phyloP scores from a whole-genome alignment of 2,888 invertebrate species.

The Amphipyra tragopoginis region DNA sequence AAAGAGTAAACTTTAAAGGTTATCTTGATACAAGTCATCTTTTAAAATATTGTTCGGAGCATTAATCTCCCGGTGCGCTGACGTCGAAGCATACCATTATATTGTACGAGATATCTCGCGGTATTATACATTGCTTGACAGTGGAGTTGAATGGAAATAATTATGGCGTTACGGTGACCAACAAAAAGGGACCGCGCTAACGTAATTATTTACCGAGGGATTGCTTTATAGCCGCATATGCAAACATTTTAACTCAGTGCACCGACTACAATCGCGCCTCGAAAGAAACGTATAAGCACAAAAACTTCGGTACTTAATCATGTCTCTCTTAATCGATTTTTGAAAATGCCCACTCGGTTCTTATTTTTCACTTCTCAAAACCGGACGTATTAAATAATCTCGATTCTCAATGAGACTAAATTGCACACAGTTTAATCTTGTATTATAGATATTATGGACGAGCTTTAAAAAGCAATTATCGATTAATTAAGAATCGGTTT shows the following conservation, averaged over 20 bases:
- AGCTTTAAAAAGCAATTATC: constrained; percentile 70
- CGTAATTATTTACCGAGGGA: constrained; percentile 83
- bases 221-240: constrained; percentile 81
- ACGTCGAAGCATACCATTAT: constrained; percentile 48
- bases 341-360: constrained; percentile 72
- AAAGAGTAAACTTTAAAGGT: constrained; percentile 56
- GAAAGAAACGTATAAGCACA: constrained; percentile 65
- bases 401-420: constrained; percentile 78
- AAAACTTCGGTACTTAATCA: constrained; percentile 81
- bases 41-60: constrained; percentile 47
- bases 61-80: constrained; percentile 56
- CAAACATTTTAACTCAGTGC: constrained; percentile 81
- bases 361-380: constrained; percentile 79
- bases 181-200: constrained; percentile 77
- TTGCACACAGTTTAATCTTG: constrained; percentile 74
- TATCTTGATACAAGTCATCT: constrained; percentile 47
- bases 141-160: constrained; percentile 73
- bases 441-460: constrained; percentile 55
- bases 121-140: constrained; percentile 69
- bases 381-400: constrained; percentile 77
- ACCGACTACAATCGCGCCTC: constrained; percentile 64
- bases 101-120: constrained; percentile 63
- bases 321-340: constrained; percentile 86
- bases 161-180: constrained; percentile 73
- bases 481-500: constrained; percentile 61